A percentile compares a stretch with the other conserved stretches of the same genome.
Conservation (phyloP, 92 coral and sea anemone genomes). For the Palythoa caribaeorum region DNA sequence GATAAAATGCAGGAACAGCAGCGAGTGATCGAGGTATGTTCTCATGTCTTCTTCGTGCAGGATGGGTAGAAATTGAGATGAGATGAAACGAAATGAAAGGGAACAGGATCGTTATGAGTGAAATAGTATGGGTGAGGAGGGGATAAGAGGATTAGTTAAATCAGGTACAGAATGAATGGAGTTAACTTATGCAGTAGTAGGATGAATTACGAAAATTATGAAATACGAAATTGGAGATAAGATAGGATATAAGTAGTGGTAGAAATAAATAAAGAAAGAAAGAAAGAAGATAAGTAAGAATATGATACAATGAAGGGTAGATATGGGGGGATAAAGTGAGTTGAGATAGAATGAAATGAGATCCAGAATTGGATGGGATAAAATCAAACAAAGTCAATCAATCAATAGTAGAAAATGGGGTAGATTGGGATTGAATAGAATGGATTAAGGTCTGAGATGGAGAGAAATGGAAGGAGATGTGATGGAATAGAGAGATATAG, state of each 20-base stretch:
- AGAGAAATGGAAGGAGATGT: not conserved
- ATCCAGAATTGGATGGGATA: not conserved
- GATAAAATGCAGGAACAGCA: slow-evolving; percentile 85
- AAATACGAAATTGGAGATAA: too few relatives aligned
- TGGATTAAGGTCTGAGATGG: not conserved
- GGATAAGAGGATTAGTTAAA: not conserved
- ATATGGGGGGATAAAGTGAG: not conserved
- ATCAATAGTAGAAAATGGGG: not conserved
- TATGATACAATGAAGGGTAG: not conserved
- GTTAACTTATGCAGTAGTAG: too few relatives aligned
- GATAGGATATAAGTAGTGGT: too few relatives aligned
- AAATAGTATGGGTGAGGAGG: too few relatives aligned
- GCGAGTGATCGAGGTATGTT: slow-evolving; percentile 78
- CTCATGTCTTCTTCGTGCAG: not conserved
- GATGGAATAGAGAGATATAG: not conserved
- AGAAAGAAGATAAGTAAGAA: not conserved
- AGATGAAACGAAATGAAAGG: not conserved
- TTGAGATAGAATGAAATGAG: not conserved
- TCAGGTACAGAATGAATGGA: not conserved
- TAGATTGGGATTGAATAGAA: not conserved
- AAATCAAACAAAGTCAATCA: not conserved
- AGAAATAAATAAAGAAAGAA: too few relatives aligned
- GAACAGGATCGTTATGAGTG: too few relatives aligned
- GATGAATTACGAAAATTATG: too few relatives aligned
- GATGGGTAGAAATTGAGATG: not conserved